Evolutionary conservation across 2,888 invertebrate species (phyloP), one percentile per base, ranked within the genome.

Genomic region (Micropterix aruncella): DNA sequence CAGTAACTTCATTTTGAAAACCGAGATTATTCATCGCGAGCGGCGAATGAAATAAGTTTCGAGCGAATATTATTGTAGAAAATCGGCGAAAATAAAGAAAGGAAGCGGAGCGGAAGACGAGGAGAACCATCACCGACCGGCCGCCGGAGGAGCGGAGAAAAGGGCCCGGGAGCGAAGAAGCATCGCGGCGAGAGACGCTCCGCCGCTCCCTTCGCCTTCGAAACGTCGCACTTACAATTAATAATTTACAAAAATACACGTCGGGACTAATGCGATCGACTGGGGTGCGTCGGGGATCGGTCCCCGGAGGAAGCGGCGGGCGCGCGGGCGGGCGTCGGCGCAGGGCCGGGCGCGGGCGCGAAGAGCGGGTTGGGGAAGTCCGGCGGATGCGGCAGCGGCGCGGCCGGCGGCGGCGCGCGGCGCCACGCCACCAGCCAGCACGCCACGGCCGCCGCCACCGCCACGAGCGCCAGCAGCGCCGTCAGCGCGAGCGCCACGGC

Each of bases 391-490:
- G 93, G 92, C 56, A 93, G 74, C 40, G 93, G 93, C 37, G 92
- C 92, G 50, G 87, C 79, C 43, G 86, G 79, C 57, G 89, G 89
- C 43, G 91, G 87, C 58, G 87, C 79, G 55, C 91, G 79, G 53
- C 92, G 71, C 70, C 92, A 92, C 54, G 93, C 93, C 79, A 93
- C 88, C 52, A 93, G 75, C 93, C 93, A 94, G 66, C 93, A 93
- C 49, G 91, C 92, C 46, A 93, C 92, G 46, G 92, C 92, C 42
- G 93, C 88, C 18, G 93, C 93, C 46, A 94, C 92, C 46, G 93
- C 92, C 47, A 93, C 92, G 51, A 94, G 73, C 46, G 93, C 92
- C 58, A 94, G 67, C 49, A 93, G 75, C 42, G 92, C 92, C 52
- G 93, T 94, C 60, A 94, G 84, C 50, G 92, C 86, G 57, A 93